Evolutionary conservation across 2,888 invertebrate genomes (phyloP).

Genomic region (Achlya flavicornis): DNA sequence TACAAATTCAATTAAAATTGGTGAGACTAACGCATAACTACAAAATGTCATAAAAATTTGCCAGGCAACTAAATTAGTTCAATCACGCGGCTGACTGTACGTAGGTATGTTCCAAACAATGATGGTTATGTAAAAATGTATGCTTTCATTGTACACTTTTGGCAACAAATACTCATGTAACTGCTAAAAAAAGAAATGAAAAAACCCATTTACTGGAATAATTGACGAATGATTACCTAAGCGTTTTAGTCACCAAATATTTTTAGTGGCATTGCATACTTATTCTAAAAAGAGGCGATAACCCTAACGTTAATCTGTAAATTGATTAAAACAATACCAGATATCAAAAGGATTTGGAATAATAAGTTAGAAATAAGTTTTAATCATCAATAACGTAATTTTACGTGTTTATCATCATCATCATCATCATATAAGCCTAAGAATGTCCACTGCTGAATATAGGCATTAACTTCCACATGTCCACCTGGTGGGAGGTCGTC

Average conservation of each 20-base stretch:
- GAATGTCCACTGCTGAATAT: too few relatives aligned
- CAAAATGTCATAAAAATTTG: too few relatives aligned
- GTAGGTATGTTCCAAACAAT: slow-evolving; percentile 23
- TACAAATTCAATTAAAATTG: too few relatives aligned
- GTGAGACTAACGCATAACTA: too few relatives aligned
- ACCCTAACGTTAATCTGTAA: slow-evolving; percentile 16
- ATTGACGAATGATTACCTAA: slow-evolving; percentile 50
- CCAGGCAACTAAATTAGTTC: too few relatives aligned
- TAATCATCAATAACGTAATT: not conserved
- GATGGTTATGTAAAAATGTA: slow-evolving; percentile 13
- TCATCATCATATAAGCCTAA: too few relatives aligned
- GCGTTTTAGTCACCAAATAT: slow-evolving; percentile 43
- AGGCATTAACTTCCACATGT: too few relatives aligned
- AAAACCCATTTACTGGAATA: slow-evolving; percentile 29
- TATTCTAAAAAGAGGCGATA: slow-evolving; percentile 12
- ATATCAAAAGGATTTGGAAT: not conserved
- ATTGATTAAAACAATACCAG: slow-evolving; percentile 11
- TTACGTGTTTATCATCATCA: not conserved
- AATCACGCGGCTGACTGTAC: slow-evolving; percentile 3
- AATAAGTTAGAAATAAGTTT: not conserved
- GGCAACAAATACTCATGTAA: slow-evolving; percentile 15
- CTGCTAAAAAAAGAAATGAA: slow-evolving; percentile 25
- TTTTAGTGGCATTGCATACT: slow-evolving; percentile 10
- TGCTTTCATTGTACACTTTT: not conserved
- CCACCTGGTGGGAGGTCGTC: too few relatives aligned